Evolutionary conservation across 2,888 invertebrate genomes (phyloP), one percentile per base, ranked within the genome.

Genomic region (Margaritifera margaritifera): DNA sequence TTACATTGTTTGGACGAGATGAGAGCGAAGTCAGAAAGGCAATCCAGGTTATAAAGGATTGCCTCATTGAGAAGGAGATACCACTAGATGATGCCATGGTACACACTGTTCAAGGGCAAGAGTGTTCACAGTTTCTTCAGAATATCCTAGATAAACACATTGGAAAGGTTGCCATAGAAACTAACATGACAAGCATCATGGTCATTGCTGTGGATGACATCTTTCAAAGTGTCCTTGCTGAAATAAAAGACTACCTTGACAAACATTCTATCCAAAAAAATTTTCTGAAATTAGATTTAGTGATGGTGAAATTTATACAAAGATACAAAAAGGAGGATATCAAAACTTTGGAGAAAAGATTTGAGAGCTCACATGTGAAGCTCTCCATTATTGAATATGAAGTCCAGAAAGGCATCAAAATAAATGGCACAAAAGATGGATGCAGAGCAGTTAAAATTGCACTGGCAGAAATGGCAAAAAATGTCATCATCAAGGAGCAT

Each of bases 391-490:
- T 31, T 6, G 31, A 31, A 6, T 31, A 5, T 31, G 6, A 6
- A 8, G 31, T 6, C 6, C 58, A 60, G 53, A 55, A 60, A 53
- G 75, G 72, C 6, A 72, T 75, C 50, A 66, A 54, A 22, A 61
- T 72, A 4, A 66, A 59, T 6, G 75, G 75, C n/a, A 65, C 69
- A 57, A 72, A 70, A 25, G 72, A 75, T 59, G 75, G 75, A 0
- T 72, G 75, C 25, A 69, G 50, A 55, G 27, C 68, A 18, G 72
- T 70, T 18, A 64, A 72, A 11, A 56, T 50, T 4, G 54, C 63
- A 51, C n/a, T 75, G 19, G 62, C 59, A 54, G 53, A 62, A 50
- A 6, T 75, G n/a, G 58, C 68, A 31, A 72, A 72, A 50, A 55
- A 52, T 56, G 63, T 75, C 27, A 56, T 20, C 4, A 53, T 57